Percentiles rank a stretch among this genome's conserved stretches.
These are phyloP conservation scores for Abrostola triplasia DNA, from an alignment of 2,888 invertebrate genomes.

Conservation along the genomic window DNA sequence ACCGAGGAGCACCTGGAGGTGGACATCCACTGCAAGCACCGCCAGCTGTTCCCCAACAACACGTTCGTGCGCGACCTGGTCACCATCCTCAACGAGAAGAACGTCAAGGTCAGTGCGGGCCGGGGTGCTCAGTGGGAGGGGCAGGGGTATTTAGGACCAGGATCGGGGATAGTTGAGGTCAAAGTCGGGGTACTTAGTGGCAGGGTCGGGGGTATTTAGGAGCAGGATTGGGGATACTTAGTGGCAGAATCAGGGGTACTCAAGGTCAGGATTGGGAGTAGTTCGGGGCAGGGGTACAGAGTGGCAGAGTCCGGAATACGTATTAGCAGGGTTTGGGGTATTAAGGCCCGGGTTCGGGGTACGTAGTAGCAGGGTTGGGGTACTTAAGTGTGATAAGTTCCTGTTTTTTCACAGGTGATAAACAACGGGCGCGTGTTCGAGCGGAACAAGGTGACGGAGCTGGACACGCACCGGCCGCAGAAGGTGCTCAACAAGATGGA, in stretches of 20 bases:
- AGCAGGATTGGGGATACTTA: too few relatives aligned
- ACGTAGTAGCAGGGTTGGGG: too few relatives aligned
- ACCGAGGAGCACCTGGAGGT: conserved; percentile 77
- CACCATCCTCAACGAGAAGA: conserved; percentile 74
- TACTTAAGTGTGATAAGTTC: too few relatives aligned
- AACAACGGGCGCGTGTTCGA: conserved; percentile 84
- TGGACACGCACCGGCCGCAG: conserved; percentile 29
- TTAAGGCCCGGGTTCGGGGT: too few relatives aligned
- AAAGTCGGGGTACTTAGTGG: too few relatives aligned
- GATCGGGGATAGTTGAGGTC: too few relatives aligned
- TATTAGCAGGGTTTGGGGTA: too few relatives aligned
- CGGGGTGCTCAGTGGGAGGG: background rate
- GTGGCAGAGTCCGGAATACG: too few relatives aligned
- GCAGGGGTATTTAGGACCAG: background rate
- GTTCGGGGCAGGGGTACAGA: too few relatives aligned
- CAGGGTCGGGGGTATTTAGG: too few relatives aligned
- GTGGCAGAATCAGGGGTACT: too few relatives aligned
- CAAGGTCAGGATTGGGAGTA: too few relatives aligned
- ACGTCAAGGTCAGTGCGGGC: conserved; percentile 71
- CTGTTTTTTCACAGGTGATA: conserved; percentile 68
- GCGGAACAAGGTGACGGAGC: conserved; percentile 72
- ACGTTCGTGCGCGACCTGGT: conserved; percentile 80
- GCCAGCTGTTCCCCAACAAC: conserved; percentile 75
- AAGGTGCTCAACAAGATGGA: conserved; percentile 60
- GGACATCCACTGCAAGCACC: conserved; percentile 76